Conservation (phyloP, 1,140 invertebrate species). For the Diploscapter pachys region DNA sequence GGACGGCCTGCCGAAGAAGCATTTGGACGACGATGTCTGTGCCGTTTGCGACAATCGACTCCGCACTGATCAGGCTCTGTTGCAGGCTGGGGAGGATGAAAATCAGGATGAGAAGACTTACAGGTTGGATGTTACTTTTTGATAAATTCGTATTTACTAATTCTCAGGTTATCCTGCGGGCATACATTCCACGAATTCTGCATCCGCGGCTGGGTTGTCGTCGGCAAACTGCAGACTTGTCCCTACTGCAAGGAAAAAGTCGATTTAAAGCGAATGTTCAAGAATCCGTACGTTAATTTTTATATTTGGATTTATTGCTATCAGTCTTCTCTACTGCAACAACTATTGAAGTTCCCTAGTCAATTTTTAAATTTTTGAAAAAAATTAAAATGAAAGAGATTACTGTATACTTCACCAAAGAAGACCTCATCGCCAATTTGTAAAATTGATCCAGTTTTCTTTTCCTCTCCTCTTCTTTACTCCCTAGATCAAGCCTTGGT, state of each 20-base stretch:
- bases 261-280: constrained; percentile 92
- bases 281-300: constrained; percentile 77
- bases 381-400: neutral
- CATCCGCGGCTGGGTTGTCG: constrained; percentile 98
- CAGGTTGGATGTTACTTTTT: constrained; percentile 15
- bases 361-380: constrained; percentile 46
- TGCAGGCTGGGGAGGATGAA: constrained; percentile 59
- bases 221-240: constrained; percentile 98
- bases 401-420: neutral
- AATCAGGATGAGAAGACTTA: constrained; percentile 69
- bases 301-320: neutral
- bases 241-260: constrained; percentile 99
- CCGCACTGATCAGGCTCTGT: constrained; percentile 2
- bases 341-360: too few species aligned
- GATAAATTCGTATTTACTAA: neutral
- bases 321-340: too few species aligned
- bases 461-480: too few species aligned
- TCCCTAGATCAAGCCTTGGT: neutral
- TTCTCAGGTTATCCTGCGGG: constrained; percentile 84
- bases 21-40: constrained; percentile 84
- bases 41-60: constrained; percentile 87
- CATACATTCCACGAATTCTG: constrained; percentile 94
- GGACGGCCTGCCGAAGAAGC: constrained; percentile 86
- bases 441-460: neutral
- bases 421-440: neutral